Base-by-base conservation (phyloP, 1,140 invertebrate genomes). In the Drosophila jambulina region DNA sequence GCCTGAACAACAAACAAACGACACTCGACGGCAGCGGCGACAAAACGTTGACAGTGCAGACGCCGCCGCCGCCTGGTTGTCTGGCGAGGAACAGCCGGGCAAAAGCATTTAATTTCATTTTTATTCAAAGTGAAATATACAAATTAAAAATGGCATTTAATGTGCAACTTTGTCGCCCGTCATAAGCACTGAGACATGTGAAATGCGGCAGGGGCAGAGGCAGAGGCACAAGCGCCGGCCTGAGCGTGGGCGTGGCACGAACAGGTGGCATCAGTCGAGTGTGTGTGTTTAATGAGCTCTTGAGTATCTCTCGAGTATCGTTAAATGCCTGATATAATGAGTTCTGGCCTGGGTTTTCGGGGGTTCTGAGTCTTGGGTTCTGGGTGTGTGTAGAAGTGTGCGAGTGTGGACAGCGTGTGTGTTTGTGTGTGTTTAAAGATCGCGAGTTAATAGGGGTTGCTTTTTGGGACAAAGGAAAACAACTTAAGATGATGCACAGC, bases 101-200 rank as follows among this genome's bases (percentile, higher is more conserved):
- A 63, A 65, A 46, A 75, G 59, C 83, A 67, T 87, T 87, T 87
- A 88, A 87, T 87, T 87, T 87, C 76, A 88, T 83, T 88, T 87
- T 87, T 80, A 80, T 87, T 80, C 80, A 88, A 80, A 87, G 64
- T 78, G 83, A 81, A 87, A 87, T 69, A 72, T 70, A 68, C 59
- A 80, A 84, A 84, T 88, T 88, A 84, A 85, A 81, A 85, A 81
- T 78, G 85, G 74, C 84, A 87, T 87, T 87, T 87, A 87, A 87
- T 82, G 83, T 60, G 75, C 75, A 82, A 77, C 83, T 80, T 83
- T 87, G 83, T 80, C 79, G 64, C 57, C 68, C 65, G 80, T 75
- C 84, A 87, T 80, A 72, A 72, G 72, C 65, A 54, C 65, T 42
- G 57, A 38, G 68, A 79, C 58, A 78, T 80, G 58, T 84, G 77